Evolutionary conservation across 1,140 invertebrate species (phyloP).

Genomic region (Heliconius nattereri): DNA sequence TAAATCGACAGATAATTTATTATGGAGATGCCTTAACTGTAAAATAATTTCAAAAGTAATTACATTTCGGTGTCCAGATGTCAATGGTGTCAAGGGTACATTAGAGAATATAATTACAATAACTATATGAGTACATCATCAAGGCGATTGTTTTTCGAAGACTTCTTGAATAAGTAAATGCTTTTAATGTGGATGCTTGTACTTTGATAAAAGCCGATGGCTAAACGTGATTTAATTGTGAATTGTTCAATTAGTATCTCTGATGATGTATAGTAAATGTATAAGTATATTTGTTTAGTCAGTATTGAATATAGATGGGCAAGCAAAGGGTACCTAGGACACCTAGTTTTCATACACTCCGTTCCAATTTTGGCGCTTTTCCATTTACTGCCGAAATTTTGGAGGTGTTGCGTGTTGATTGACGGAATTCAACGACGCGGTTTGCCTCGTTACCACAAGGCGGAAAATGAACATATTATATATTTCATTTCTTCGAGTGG

Average conservation of each 20-base stretch:
- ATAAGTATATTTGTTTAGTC: too few relatives aligned
- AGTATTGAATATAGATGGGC: too few relatives aligned
- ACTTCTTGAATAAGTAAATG: background rate
- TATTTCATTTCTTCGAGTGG: too few relatives aligned
- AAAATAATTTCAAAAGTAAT: conserved; percentile 22
- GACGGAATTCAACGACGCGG: too few relatives aligned
- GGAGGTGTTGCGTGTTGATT: too few relatives aligned
- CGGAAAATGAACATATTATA: too few relatives aligned
- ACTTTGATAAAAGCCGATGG: background rate
- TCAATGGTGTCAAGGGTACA: conserved; percentile 37
- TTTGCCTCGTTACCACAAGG: too few relatives aligned
- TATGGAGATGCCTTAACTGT: conserved; percentile 8
- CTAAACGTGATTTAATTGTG: conserved; percentile 8
- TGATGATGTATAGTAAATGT: background rate
- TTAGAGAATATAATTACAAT: conserved; percentile 18
- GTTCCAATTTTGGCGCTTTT: too few relatives aligned
- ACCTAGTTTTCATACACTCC: too few relatives aligned
- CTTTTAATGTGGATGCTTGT: background rate
- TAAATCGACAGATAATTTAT: conserved; percentile 8
- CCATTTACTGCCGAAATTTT: too few relatives aligned
- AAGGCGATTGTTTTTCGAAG: conserved; percentile 5
- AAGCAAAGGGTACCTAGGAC: too few relatives aligned
- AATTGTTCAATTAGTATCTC: background rate
- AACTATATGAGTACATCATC: background rate
- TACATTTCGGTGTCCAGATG: conserved; percentile 39